Conservation (phyloP, 2,797 vertebrate species). For the Hapalemur alaotrensis region DNA sequence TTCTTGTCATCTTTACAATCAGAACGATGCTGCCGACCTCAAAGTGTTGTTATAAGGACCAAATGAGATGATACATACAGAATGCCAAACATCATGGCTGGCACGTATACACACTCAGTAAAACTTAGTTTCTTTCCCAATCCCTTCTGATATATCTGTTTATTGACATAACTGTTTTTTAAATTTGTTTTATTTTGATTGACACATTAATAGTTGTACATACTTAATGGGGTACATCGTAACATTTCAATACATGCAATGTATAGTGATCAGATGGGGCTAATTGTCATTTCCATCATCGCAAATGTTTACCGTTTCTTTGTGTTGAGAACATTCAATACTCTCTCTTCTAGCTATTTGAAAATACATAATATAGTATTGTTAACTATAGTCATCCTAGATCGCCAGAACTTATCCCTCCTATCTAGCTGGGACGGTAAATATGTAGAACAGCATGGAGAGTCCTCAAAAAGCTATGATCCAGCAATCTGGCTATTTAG, state of each 20-base stretch:
- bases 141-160: background rate
- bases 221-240: background rate
- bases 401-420: background rate
- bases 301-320: background rate
- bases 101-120: background rate
- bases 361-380: background rate
- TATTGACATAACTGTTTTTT: background rate
- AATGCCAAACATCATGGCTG: background rate
- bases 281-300: background rate
- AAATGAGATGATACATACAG: background rate
- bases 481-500: background rate
- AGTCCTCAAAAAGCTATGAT: background rate
- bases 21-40: background rate
- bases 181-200: background rate
- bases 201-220: background rate
- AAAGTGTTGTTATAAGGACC: background rate
- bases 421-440: background rate
- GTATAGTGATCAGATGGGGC: background rate
- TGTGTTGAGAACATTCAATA: background rate
- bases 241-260: background rate
- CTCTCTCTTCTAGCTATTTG: background rate
- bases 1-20: background rate
- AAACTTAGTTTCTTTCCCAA: background rate
- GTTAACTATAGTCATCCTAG: background rate
- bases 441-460: background rate